Percentiles rank a stretch among this genome's conserved stretches.
phyloP scores from a whole-genome alignment of 2,888 invertebrate genomes.

The Conus canariensis region DNA sequence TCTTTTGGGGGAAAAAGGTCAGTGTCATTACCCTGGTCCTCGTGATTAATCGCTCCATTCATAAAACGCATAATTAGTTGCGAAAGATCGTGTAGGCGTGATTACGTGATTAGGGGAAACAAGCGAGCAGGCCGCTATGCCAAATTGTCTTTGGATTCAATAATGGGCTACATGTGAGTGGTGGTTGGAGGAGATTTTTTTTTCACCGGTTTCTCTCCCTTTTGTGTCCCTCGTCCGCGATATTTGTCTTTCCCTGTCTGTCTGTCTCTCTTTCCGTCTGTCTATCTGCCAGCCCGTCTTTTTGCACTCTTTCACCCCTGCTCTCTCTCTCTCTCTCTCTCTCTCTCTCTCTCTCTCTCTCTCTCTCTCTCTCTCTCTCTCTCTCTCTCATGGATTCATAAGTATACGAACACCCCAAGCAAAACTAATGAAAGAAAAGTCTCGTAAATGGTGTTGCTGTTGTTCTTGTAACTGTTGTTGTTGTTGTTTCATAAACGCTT shows the following conservation, averaged over 20 bases:
- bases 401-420: neutral
- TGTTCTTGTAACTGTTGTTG: too few species aligned
- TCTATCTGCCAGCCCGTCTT: neutral
- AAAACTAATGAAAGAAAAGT: neutral
- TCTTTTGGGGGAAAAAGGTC: neutral
- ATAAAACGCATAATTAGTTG: slow-evolving; percentile 21
- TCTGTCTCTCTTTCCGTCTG: neutral
- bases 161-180: neutral
- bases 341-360: slow-evolving; percentile 4
- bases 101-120: slow-evolving; percentile 1
- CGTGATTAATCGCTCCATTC: slow-evolving; percentile 27
- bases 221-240: neutral
- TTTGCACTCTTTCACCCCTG: neutral
- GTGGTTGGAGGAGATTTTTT: neutral
- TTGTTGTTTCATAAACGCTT: too few species aligned
- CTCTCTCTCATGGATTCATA: neutral
- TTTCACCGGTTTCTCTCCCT: neutral
- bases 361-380: slow-evolving; percentile 20
- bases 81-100: slow-evolving; percentile 10
- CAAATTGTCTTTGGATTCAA: slow-evolving; percentile 24
- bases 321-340: neutral
- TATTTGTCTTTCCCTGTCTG: neutral
- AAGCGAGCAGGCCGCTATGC: neutral
- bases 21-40: neutral
- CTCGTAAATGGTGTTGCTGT: too few species aligned